Evolutionary conservation across 2,888 invertebrate genomes (phyloP), one percentile per base, ranked within the genome.

Genomic region (Sphecodes monilicornis): DNA sequence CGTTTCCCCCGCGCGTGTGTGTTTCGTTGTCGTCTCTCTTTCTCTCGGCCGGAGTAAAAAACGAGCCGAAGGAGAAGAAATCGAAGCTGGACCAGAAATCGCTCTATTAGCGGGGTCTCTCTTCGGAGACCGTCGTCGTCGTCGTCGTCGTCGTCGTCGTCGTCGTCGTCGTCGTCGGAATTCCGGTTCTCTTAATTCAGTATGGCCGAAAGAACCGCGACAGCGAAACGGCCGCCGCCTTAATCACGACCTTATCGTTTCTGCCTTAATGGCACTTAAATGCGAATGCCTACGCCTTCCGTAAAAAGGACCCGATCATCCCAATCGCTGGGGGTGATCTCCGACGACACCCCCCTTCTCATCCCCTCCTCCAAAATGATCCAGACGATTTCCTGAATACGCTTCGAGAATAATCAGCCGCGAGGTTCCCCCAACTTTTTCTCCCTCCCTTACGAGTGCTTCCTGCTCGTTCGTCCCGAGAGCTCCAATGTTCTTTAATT

Each of bases 161-260:
- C n/a, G n/a, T n/a, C n/a, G n/a, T n/a, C 41, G n/a, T n/a, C n/a
- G n/a, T 50, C 71, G 4, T 36, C 60, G 86, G 73, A 70, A 85
- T 85, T 87, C 85, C 85, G 78, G 78, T 87, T 83, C 80, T 87
- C 77, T 75, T 80, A 83, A 88, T 87, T 85, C 85, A 75, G 78
- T 78, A 76, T 68, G 85, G 80, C 80, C 84, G 69, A 26, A 43
- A 69, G 50, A 36, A 22, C 70, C 75, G 78, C 78, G 81, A 70
- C 79, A 54, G 54, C 46, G 77, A 73, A 76, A 80, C 87, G 83
- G 68, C 76, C 78, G 83, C 87, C 80, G 86, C 70, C 54, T 77
- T 86, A 88, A 86, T 89, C 88, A 64, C 78, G 76, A 73, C 74
- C 84, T 87, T 89, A 89, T 89, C 89, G 80, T 73, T 41, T 79